Base-by-base conservation (phyloP, 1,140 invertebrate genomes). In the Drosophila paulistorum region DNA sequence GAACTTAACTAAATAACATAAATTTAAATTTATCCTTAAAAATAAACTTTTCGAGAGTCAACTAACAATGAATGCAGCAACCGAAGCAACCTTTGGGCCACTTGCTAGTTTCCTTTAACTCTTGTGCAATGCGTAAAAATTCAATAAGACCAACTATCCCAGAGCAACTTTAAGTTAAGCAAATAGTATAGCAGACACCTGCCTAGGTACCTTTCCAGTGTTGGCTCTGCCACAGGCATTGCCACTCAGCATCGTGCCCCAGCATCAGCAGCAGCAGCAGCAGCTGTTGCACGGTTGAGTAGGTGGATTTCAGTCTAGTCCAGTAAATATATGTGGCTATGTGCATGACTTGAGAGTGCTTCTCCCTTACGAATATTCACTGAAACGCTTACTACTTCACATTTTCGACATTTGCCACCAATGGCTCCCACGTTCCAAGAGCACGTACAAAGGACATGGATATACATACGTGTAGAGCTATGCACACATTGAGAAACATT, bases 371-470 rank as follows among this genome's bases (percentile, higher is more conserved):
- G 39, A 62, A 39, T 62, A 39, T 59, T 45, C 62, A 51, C 42
- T 51, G 41, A 45, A 48, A 54, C 59, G 39, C 30, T 55, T 59
- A 59, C 37, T 71, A 61, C 26, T 33, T 68, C 66, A 69, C 58
- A 63, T 68, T 39, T 61, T 42, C 62, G 37, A 55, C 61, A 63
- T 37, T 42, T 41, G 14, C 17, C 33, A 13, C 17, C 30, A 41
- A 61, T 45, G 65, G 26, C 17, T 76, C 63, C 57, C 14, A 42
- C 45, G 17, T 76, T 76, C 75, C 70, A 64, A 69, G 65, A 76
- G 73, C 74, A 77, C 74, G 74, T 77, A 64, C 42, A 71, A 60
- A 26, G 65, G 74, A 76, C 67, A 75, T 75, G 62, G 65, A 68
- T 59, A 35, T 23, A 54, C 33, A 39, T 9, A 59, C 14, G 33